Evolutionary conservation across 1,140 invertebrate species (phyloP), one percentile per base, ranked within the genome.

Genomic region (Atta texana): DNA sequence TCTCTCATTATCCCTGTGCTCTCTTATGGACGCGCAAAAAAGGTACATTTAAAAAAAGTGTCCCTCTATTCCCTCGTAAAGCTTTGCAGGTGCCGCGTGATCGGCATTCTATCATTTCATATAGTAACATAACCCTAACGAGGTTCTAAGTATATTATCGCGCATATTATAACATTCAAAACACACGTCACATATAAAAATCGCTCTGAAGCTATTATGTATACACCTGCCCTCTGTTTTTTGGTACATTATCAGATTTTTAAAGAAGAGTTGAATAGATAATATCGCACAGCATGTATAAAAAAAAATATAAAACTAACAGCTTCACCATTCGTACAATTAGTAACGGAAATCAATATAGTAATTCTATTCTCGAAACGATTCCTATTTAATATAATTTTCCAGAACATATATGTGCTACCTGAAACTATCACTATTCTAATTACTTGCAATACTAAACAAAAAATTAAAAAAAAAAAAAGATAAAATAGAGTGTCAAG

Each of bases 41-140:
- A 88, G 77, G 61, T 55, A 18, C 63, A 24, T 18, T 61, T 16
- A 66, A 74, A 90, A 75, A 89, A 71, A 51, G 55, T 64, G 31
- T 75, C 12, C 31, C 59, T 39, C 57, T 59, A 44, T 59, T 49
- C 63, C 55, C 24, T 55, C 49, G 68, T 75, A 51, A 76, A 85
- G 31, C 39, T 24, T 69, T 28, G 80, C 89, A 90, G 89, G 88
- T 90, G 89, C 88, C 51, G 63, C 5, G 39, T 82, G 77, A 88
- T 90, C 88, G 75, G 63, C 88, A 87, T 90, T 89, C 78, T 68
- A 51, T 31, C 77, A 49, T 87, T 90, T 77, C 74, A 85, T 74
- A 21, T 63, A 51, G 57, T 90, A 90, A 87, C 86, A 87, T 90
- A 76, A 85, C 55, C 81, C 80, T 85, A 87, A 87, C 74, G 57